phyloP scores from a whole-genome alignment of 2,888 invertebrate species.

The Oscheius myriophilus region DNA sequence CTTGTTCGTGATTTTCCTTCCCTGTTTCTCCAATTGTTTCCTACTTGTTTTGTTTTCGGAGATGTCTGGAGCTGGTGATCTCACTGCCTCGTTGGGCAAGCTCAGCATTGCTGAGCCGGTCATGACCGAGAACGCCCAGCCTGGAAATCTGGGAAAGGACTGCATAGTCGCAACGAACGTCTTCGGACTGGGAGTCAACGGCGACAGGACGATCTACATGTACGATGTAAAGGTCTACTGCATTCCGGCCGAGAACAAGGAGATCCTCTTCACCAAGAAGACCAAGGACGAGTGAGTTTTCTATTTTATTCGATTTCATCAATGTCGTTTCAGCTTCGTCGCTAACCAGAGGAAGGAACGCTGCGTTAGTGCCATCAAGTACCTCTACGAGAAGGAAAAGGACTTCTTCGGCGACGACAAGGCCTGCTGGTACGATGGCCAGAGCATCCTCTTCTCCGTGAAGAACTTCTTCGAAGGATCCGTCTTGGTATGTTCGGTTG shows the following conservation, averaged over 20 bases:
- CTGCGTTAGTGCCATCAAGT: constrained; percentile 28
- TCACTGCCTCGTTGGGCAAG: no score
- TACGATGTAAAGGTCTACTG: constrained; percentile 36
- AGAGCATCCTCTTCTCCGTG: constrained; percentile 38
- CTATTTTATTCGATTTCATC: background rate
- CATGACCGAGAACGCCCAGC: background rate
- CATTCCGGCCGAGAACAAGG: constrained; percentile 24
- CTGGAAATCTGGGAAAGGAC: constrained; percentile 21
- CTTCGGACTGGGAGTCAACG: constrained; percentile 37
- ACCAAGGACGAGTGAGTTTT: constrained; percentile 46
- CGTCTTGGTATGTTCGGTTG: background rate
- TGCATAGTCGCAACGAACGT: constrained; percentile 34
- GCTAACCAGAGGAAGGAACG: constrained; percentile 36
- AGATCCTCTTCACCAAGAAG: constrained; percentile 47
- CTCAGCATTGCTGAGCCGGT: no score
- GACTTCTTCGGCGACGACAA: constrained; percentile 35
- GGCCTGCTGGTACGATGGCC: constrained; percentile 41
- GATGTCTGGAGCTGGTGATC: no score
- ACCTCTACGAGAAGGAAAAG: background rate
- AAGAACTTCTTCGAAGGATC: constrained; percentile 28
- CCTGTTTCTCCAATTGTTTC: no score
- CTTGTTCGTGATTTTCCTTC: no score
- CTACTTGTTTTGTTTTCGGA: no score
- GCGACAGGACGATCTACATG: constrained; percentile 30
- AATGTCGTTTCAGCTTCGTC: constrained; percentile 33